Base-by-base conservation (phyloP, 2,797 vertebrate genomes). In the Meriones psammophilus region DNA sequence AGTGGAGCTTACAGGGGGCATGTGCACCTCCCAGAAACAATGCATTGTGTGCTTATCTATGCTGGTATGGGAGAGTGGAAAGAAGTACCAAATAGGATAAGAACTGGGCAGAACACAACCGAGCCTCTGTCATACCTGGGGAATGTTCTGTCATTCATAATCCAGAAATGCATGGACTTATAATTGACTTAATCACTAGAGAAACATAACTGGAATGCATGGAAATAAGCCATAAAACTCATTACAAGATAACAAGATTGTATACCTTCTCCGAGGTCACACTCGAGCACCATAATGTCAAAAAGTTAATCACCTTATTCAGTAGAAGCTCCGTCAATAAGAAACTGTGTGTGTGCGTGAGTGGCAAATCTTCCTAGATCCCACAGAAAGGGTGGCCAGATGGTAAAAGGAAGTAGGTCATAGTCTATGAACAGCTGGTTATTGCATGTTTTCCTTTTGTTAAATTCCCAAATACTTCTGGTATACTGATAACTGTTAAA, bases 161-260 rank as follows among this genome's bases (percentile, higher is more conserved):
- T 98, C 98, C 97, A 98, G 97, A 98, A 98, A 98, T 81, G 95
- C 96, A 64, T 96, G 90, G 97, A 73, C 97, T 96, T 97, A 98
- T 98, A 98, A 98, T 98, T 98, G 96, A 98, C 97, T 97, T 98
- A 98, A 98, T 98, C 98, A 98, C 97, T 98, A 97, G 96, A 98
- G 97, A 98, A 98, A 98, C 98, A 98, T 98, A 98, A 97, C 96
- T 98, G 98, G 97, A 98, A 98, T 97, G 97, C 98, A 98, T 97
- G 98, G 97, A 98, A 98, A 98, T 98, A 98, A 98, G 98, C 97
- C 97, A 98, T 98, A 98, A 98, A 98, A 98, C 97, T 98, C 98
- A 98, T 98, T 98, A 98, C 98, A 98, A 98, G 98, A 98, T 98
- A 98, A 98, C 97, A 98, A 98, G 98, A 98, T 98, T 97, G 98